phyloP scores from a whole-genome alignment of 2,113 vertebrate genomes.

The Mohoua ochrocephala region DNA sequence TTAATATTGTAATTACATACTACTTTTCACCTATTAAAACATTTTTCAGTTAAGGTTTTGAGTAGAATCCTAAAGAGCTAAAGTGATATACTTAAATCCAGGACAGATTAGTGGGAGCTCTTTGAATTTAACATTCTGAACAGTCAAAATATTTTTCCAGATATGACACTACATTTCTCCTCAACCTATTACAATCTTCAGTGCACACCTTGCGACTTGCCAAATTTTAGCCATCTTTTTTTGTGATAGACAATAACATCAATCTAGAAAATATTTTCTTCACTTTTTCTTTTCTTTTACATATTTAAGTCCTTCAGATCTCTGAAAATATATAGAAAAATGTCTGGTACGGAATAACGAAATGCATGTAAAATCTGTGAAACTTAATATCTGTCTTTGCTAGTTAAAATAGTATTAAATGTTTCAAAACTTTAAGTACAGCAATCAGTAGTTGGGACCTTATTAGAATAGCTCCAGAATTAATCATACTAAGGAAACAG shows the following conservation, averaged over 20 bases:
- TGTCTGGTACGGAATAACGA: not conserved
- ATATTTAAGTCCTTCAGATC: not conserved
- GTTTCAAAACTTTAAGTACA: not conserved
- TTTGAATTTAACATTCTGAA: not conserved
- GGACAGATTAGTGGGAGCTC: not conserved
- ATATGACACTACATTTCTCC: not conserved
- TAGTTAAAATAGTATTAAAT: not conserved
- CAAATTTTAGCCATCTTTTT: not conserved
- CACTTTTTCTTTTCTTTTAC: not conserved
- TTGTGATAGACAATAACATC: not conserved
- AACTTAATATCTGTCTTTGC: not conserved
- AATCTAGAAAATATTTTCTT: not conserved
- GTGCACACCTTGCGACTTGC: not conserved
- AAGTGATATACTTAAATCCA: not conserved
- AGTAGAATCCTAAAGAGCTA: not conserved
- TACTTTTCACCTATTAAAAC: not conserved
- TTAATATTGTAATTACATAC: not conserved
- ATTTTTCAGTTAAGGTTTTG: not conserved
- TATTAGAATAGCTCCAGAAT: not conserved
- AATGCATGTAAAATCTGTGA: not conserved
- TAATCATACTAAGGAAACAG: not conserved
- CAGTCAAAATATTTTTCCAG: not conserved
- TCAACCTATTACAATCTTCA: not conserved
- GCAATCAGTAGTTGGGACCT: not conserved
- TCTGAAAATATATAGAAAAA: not conserved